phyloP scores from a whole-genome alignment of 2,888 invertebrate genomes.

The Volucella inanis region DNA sequence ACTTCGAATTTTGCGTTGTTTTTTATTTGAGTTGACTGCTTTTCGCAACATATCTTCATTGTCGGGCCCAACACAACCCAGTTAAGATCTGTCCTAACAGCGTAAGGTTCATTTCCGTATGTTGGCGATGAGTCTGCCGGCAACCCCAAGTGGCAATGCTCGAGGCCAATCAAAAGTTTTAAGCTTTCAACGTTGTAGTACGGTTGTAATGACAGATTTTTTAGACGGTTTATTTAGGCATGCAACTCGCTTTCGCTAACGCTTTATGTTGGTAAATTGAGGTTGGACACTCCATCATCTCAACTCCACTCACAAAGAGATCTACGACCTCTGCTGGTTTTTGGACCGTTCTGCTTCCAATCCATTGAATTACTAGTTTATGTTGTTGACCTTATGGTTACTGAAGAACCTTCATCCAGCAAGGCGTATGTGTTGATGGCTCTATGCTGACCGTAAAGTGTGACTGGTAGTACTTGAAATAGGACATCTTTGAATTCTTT shows the following conservation, averaged over 20 bases:
- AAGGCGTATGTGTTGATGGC: no score
- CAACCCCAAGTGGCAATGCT: constrained; percentile 51
- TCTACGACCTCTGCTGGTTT: no score
- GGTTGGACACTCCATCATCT: no score
- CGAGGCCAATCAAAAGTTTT: constrained; percentile 48
- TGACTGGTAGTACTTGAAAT: no score
- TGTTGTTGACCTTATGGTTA: no score
- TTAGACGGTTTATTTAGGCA: no score
- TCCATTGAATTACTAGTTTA: no score
- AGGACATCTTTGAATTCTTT: no score
- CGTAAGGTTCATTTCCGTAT: constrained; percentile 9
- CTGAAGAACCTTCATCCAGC: no score
- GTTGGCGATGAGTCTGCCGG: not conserved
- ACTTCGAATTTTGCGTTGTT: constrained; percentile 1
- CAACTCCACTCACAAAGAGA: no score
- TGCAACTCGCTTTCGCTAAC: not conserved
- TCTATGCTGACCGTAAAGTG: no score
- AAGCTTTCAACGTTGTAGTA: constrained; percentile 33
- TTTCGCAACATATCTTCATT: not conserved
- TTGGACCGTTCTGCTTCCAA: no score
- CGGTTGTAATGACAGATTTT: constrained; percentile 2
- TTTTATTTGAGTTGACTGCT: not conserved
- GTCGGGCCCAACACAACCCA: constrained; percentile 39
- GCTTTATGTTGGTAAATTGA: not conserved
- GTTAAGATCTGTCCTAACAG: constrained; percentile 29